A percentile compares a stretch with the other conserved stretches of the same genome.
These are phyloP conservation scores for Caretta caretta DNA, from an alignment of 2,113 vertebrate species.

Conservation along the genomic window DNA sequence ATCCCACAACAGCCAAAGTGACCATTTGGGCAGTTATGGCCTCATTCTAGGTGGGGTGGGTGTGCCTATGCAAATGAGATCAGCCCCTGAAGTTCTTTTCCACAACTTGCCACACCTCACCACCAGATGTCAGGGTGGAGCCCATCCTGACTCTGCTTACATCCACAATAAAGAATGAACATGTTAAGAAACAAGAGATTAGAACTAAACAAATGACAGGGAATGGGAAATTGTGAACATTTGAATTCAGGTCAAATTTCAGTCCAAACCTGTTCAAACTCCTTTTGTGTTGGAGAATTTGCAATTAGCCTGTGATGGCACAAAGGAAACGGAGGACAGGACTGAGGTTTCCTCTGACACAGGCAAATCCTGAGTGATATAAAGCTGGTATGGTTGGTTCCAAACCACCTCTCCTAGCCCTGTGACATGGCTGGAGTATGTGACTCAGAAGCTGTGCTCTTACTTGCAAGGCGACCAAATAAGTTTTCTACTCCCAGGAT, in stretches of 20 bases:
- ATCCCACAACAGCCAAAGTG: too few species aligned
- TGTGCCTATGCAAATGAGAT: too few species aligned
- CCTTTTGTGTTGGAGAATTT: background rate
- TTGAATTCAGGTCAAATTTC: background rate
- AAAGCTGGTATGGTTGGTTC: background rate
- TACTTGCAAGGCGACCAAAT: accelerated
- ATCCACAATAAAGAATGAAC: background rate
- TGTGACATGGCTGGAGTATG: background rate
- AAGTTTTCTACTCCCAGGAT: background rate
- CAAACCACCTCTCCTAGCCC: accelerated
- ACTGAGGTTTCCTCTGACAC: background rate
- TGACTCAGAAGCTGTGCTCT: background rate
- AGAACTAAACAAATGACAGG: background rate
- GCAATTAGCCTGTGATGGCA: background rate
- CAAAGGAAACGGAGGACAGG: background rate
- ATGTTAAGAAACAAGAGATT: background rate
- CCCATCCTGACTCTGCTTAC: too few species aligned
- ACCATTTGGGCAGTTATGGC: too few species aligned
- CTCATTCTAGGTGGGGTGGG: too few species aligned
- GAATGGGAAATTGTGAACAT: background rate
- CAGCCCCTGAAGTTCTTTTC: too few species aligned
- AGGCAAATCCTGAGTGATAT: background rate
- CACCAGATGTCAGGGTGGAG: too few species aligned
- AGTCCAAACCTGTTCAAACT: background rate
- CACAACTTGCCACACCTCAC: too few species aligned